These are phyloP conservation scores for Onychomys torridus DNA, from an alignment of 2,797 vertebrate genomes.

Conservation along the genomic window DNA sequence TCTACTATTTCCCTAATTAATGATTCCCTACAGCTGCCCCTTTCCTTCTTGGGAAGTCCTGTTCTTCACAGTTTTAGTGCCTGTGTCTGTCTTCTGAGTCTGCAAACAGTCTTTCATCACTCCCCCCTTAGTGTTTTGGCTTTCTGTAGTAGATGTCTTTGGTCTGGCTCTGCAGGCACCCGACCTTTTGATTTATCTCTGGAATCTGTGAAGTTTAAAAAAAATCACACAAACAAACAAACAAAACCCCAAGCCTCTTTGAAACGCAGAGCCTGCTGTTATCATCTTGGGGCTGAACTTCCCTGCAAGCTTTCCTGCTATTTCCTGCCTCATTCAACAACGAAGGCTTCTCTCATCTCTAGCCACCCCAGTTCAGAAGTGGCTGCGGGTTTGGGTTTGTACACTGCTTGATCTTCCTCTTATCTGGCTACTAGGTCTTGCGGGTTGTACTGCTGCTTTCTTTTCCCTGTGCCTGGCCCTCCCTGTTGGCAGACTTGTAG, in stretches of 20 bases:
- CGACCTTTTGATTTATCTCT: background rate
- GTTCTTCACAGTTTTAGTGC: constrained; percentile 20
- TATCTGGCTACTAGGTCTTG: background rate
- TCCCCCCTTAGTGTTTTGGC: constrained; percentile 19
- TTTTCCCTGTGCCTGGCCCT: background rate
- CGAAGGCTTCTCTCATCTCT: background rate
- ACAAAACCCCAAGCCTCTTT: background rate
- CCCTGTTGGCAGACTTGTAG: background rate
- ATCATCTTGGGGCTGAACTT: background rate
- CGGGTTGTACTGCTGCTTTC: background rate
- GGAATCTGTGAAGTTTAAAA: background rate
- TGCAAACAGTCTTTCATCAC: background rate
- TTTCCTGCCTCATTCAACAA: constrained; percentile 16
- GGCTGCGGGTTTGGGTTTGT: background rate
- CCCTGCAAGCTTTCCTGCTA: background rate
- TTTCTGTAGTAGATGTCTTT: background rate
- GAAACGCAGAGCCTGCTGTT: background rate
- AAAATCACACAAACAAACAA: background rate
- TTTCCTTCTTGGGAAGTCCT: background rate
- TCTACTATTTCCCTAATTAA: constrained; percentile 61
- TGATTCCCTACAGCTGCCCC: constrained; percentile 17
- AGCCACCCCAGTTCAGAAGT: background rate
- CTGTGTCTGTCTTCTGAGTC: constrained; percentile 21
- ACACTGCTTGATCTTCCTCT: background rate
- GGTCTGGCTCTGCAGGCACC: background rate